These are phyloP conservation scores for Gobius niger DNA, from an alignment of 2,113 vertebrate species.

Conservation along the genomic window DNA sequence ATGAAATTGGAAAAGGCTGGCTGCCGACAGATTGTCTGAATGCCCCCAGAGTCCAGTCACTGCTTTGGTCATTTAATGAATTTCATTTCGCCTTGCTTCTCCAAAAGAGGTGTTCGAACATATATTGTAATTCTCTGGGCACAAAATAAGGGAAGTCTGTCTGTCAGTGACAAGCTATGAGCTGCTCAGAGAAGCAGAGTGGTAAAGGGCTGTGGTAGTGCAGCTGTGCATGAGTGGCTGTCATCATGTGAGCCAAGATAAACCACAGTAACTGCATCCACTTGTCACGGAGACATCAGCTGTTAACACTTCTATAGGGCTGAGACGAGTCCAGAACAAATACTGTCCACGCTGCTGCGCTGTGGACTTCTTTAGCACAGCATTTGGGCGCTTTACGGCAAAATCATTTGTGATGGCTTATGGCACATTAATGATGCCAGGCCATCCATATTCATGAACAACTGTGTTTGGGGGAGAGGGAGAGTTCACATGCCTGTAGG, in stretches of 20 bases:
- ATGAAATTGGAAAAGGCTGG: slow-evolving; percentile 17
- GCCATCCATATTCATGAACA: slow-evolving; percentile 83
- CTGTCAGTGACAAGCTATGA: slow-evolving; percentile 18
- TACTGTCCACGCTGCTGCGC: slow-evolving; percentile 44
- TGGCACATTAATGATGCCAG: slow-evolving; percentile 78
- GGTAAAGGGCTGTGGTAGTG: slow-evolving; percentile 24
- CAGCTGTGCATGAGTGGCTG: slow-evolving; percentile 46
- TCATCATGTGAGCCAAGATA: slow-evolving; percentile 50
- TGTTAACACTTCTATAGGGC: slow-evolving; percentile 32
- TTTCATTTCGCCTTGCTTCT: slow-evolving; percentile 12
- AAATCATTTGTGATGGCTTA: slow-evolving; percentile 78
- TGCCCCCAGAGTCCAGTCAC: slow-evolving; percentile 42
- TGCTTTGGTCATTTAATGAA: slow-evolving; percentile 32
- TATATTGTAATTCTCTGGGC: not conserved
- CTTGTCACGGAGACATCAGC: slow-evolving; percentile 41
- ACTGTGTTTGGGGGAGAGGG: slow-evolving; percentile 73
- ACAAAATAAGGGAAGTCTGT: slow-evolving; percentile 1
- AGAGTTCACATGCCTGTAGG: slow-evolving; percentile 61
- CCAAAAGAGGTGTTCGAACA: not conserved
- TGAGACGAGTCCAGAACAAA: slow-evolving; percentile 25
- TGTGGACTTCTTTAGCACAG: slow-evolving; percentile 66
- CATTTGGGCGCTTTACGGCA: slow-evolving; percentile 77
- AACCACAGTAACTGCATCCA: slow-evolving; percentile 35
- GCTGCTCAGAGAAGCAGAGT: slow-evolving; percentile 12
- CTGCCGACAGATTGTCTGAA: slow-evolving; percentile 41